Percentiles rank a stretch among this genome's conserved stretches.
Conservation (phyloP, 2,888 invertebrate species). For the Tridacna gigas region DNA sequence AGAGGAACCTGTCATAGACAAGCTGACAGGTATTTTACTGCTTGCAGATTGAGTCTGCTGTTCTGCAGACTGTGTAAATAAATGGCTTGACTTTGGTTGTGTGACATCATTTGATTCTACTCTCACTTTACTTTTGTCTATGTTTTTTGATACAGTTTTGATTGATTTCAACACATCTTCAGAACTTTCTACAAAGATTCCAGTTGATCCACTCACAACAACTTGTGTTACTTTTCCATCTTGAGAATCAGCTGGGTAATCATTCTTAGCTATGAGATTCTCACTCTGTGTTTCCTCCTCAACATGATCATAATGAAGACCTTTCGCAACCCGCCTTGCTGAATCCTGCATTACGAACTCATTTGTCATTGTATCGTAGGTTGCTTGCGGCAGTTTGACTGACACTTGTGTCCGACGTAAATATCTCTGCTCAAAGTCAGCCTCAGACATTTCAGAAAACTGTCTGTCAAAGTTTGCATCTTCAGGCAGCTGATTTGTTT, state of each 20-base stretch:
- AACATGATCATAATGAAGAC: constrained; percentile 15
- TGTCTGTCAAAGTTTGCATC: constrained; percentile 4
- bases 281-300: not conserved
- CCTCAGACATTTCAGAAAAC: constrained; percentile 33
- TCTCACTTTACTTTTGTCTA: not conserved
- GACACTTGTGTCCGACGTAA: constrained; percentile 60
- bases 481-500: constrained; percentile 2
- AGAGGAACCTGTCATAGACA: not conserved
- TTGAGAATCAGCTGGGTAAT: not conserved
- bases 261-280: not conserved
- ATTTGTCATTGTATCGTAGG: constrained; percentile 56
- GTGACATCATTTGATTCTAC: not conserved
- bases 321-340: constrained; percentile 30
- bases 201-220: not conserved
- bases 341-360: constrained; percentile 3
- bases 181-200: too few species aligned
- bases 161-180: not conserved
- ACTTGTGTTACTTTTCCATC: constrained; percentile 11
- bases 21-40: not conserved
- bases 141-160: not conserved
- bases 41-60: not conserved
- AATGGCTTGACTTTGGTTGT: too few species aligned
- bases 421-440: constrained; percentile 46
- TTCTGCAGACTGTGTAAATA: too few species aligned
- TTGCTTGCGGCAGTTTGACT: constrained; percentile 60